Evolutionary conservation across 2,888 invertebrate species (phyloP), one percentile per base, ranked within the genome.

Genomic region (Tenodera sinensis): DNA sequence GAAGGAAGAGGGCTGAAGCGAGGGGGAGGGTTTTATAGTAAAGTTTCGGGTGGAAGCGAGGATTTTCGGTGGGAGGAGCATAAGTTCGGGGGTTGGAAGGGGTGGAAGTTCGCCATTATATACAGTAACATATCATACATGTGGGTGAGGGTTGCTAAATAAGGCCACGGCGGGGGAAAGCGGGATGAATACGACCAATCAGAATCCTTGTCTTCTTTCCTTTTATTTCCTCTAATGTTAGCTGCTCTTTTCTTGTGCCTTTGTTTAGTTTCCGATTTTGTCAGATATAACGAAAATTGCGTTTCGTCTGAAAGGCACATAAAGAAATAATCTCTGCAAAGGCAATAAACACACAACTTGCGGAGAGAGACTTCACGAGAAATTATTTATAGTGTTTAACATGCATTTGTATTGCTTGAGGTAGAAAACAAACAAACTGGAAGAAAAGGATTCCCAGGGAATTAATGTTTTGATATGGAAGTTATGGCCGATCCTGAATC

Each of bases 131-230:
- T 87, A 34, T 89, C 83, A 88, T 83, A 86, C 42, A 85, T 42
- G 84, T 47, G 87, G n/a, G 86, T 28, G 28, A 84, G 83, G 82
- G 85, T 81, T 28, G 87, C 30, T 87, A 87, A 87, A 87, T 87
- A 87, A 87, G 87, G 27, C 82, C 27, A 28, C 12, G 42, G 83
- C 9, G 87, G 88, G 84, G 84, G 89, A 84, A 47, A 71, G 54
- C 54, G 54, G 71, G 85, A 30, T 83, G 54, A 85, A 89, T 82
- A 34, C 89, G 85, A 90, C 90, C 90, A 90, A 90, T 89, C 90
- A 90, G 87, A 87, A 89, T 87, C 81, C 89, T 84, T 81, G 87
- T 90, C 54, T 71, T 6, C 54, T 71, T 71, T 71, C 54, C 54
- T 71, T 71, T 71, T 71, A 71, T 71, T 71, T 71, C 54, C 54